These are phyloP conservation scores for Butorides virescens DNA, from an alignment of 2,113 vertebrate species.

Conservation along the genomic window DNA sequence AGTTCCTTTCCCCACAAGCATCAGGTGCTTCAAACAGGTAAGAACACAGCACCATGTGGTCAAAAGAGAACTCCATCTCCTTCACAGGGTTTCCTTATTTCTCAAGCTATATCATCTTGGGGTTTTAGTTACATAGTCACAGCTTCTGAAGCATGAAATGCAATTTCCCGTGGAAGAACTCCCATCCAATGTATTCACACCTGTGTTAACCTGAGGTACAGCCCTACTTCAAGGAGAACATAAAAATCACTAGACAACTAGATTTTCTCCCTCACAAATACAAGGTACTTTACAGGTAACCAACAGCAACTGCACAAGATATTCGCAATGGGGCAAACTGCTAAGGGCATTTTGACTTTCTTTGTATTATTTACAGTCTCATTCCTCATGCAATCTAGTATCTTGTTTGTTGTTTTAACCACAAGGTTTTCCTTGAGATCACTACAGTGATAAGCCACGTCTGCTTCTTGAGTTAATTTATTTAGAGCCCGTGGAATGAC, in stretches of 20 bases:
- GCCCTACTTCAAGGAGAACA: neutral
- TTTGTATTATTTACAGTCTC: conserved; percentile 24
- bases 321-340: neutral
- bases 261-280: neutral
- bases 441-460: conserved; percentile 17
- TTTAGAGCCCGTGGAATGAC: neutral
- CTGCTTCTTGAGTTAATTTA: conserved; percentile 9
- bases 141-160: neutral
- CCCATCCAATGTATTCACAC: neutral
- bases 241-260: neutral
- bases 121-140: neutral
- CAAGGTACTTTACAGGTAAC: neutral
- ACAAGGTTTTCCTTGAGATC: conserved; percentile 30
- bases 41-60: neutral
- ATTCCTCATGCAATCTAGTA: conserved; percentile 42
- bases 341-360: conserved; percentile 33
- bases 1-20: neutral
- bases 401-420: conserved; percentile 31
- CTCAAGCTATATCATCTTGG: neutral
- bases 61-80: neutral
- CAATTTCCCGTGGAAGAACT: neutral
- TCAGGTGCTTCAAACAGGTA: neutral
- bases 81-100: neutral
- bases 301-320: neutral
- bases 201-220: neutral